phyloP scores from a whole-genome alignment of 2,797 vertebrate genomes.

The Pangasius djambal region DNA sequence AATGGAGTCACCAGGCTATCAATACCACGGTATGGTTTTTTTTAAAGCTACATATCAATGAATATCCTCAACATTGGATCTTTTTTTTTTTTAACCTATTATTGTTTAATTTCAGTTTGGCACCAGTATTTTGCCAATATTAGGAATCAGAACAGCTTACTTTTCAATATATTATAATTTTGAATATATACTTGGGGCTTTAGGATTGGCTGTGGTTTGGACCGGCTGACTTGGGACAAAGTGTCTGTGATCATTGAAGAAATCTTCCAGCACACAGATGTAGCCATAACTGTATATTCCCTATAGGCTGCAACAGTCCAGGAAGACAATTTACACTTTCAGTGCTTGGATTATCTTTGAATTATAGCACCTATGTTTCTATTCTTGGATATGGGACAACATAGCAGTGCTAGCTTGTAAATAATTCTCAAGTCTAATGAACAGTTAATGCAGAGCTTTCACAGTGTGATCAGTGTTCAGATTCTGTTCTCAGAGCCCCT shows the following conservation, averaged over 20 bases:
- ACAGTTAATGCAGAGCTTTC: neutral
- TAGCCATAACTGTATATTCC: constrained; percentile 87
- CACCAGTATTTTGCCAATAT: neutral
- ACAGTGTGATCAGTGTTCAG: neutral
- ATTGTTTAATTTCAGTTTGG: neutral
- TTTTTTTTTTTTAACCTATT: neutral
- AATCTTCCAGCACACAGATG: constrained; percentile 81
- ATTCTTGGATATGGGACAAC: neutral
- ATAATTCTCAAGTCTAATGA: neutral
- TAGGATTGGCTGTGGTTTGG: constrained; percentile 94
- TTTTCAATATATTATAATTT: neutral
- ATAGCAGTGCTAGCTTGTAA: neutral
- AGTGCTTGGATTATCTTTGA: neutral
- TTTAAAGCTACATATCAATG: neutral
- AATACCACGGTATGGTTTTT: constrained; percentile 84
- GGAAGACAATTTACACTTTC: neutral
- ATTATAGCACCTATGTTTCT: neutral
- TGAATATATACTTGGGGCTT: constrained; percentile 20
- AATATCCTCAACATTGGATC: neutral
- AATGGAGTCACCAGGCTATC: constrained; percentile 84
- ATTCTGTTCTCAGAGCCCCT: neutral
- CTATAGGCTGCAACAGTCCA: constrained; percentile 58
- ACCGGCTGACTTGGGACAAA: constrained; percentile 80
- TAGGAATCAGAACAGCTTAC: neutral
- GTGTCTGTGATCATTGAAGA: constrained; percentile 86